Evolutionary conservation across 2,888 invertebrate species (phyloP).

Genomic region (Meloe dianella): DNA sequence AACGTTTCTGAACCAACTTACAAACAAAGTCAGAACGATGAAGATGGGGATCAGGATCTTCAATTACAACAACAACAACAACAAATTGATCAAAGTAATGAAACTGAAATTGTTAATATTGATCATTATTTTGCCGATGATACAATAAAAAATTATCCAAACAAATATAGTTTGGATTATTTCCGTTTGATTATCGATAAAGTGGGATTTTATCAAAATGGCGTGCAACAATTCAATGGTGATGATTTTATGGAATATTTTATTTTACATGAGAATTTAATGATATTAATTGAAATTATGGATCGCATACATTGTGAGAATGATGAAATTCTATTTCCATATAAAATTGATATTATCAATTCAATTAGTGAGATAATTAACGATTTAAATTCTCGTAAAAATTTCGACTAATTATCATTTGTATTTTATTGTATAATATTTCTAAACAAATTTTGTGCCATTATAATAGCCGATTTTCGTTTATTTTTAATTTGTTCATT

Average conservation of each 20-base stretch:
- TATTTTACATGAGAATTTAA: constrained; percentile 24
- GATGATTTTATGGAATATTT: constrained; percentile 20
- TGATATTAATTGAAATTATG: constrained; percentile 21
- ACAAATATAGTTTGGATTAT: constrained; percentile 6
- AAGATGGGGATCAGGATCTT: neutral
- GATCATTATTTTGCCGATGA: constrained; percentile 19
- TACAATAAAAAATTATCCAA: constrained; percentile 2
- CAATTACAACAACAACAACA: no score
- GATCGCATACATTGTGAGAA: constrained; percentile 21
- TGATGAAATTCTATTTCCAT: neutral
- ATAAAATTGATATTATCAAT: constrained; percentile 18
- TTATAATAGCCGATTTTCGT: constrained; percentile 21
- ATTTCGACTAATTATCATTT: neutral
- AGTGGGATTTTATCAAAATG: neutral
- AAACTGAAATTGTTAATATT: constrained; percentile 21
- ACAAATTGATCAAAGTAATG: neutral
- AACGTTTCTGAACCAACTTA: no score
- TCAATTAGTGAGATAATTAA: constrained; percentile 20
- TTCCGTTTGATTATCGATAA: neutral
- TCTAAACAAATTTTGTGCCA: constrained; percentile 17
- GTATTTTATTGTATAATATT: constrained; percentile 6
- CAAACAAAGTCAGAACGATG: neutral
- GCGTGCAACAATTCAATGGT: neutral
- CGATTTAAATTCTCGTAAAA: constrained; percentile 5
- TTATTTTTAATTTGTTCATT: constrained; percentile 15